Percentiles rank a stretch among this genome's conserved stretches.
Conservation (phyloP, 2,888 invertebrate species). For the Acanthosepion pharaonis region DNA sequence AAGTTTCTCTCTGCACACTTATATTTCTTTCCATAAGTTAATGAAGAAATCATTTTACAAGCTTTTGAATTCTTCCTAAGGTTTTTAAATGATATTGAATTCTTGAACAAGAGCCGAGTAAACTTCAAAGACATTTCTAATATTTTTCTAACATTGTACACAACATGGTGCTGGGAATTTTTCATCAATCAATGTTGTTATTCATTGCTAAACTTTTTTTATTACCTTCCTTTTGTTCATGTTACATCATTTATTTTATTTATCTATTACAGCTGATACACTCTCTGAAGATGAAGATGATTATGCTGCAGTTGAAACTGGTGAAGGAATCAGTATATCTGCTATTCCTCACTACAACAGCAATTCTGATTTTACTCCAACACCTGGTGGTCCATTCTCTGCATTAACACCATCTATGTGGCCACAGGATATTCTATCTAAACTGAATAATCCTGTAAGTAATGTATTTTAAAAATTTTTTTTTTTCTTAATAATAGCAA, state of each 20-base stretch:
- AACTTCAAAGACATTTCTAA: too few relatives aligned
- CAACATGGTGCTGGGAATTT: too few relatives aligned
- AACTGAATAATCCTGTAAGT: slow-evolving; percentile 75
- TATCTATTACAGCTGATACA: slow-evolving; percentile 73
- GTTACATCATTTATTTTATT: not conserved
- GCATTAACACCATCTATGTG: slow-evolving; percentile 96
- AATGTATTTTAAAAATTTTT: not conserved
- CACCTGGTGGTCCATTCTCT: slow-evolving; percentile 88
- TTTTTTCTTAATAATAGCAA: not conserved
- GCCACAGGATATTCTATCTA: slow-evolving; percentile 92
- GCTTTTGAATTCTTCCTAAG: too few relatives aligned
- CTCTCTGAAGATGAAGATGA: slow-evolving; percentile 84
- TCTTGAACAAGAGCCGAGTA: too few relatives aligned
- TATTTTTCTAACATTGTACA: too few relatives aligned
- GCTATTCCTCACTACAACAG: slow-evolving; percentile 75
- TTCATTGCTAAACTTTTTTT: too few relatives aligned
- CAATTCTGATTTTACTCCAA: slow-evolving; percentile 69
- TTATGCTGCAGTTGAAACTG: slow-evolving; percentile 66
- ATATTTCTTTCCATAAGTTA: too few relatives aligned
- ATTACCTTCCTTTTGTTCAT: too few relatives aligned
- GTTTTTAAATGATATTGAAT: too few relatives aligned
- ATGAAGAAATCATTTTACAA: too few relatives aligned
- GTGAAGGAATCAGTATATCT: slow-evolving; percentile 81
- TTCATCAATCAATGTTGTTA: too few relatives aligned
- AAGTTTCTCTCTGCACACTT: too few relatives aligned